These are phyloP conservation scores for Noctua pronuba DNA, from an alignment of 2,888 invertebrate species.

Conservation along the genomic window DNA sequence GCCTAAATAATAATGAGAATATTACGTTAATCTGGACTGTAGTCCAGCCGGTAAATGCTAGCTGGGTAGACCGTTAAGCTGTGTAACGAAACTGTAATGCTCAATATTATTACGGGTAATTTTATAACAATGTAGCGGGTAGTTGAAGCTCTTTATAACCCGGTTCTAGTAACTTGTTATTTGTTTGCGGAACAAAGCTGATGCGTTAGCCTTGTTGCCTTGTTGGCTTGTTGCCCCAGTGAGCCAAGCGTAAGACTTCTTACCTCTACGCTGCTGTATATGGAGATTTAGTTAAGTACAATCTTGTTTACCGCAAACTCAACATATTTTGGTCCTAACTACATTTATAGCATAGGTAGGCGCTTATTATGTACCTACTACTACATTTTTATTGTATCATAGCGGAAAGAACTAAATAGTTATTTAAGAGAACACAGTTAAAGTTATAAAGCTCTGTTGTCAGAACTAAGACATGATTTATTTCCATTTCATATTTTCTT, in stretches of 20 bases:
- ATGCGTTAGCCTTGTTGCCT: slow-evolving; percentile 37
- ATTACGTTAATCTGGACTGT: slow-evolving; percentile 42
- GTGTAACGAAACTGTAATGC: slow-evolving; percentile 24
- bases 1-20: slow-evolving; percentile 47
- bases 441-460: not conserved
- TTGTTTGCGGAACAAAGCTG: slow-evolving; percentile 46
- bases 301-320: slow-evolving; percentile 40
- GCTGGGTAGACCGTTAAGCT: slow-evolving; percentile 22
- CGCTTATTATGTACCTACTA: not conserved
- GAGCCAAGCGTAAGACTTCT: slow-evolving; percentile 22
- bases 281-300: slow-evolving; percentile 49
- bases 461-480: not conserved
- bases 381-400: not conserved
- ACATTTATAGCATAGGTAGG: not conserved
- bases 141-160: slow-evolving; percentile 25
- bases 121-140: slow-evolving; percentile 38
- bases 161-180: slow-evolving; percentile 20
- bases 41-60: slow-evolving; percentile 29
- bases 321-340: slow-evolving; percentile 15
- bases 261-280: slow-evolving; percentile 22
- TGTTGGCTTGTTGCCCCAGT: slow-evolving; percentile 31
- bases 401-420: too few species aligned
- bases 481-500: slow-evolving; percentile 4
- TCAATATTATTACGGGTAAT: slow-evolving; percentile 31
- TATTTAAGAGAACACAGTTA: not conserved